A percentile compares a stretch with the other conserved stretches of the same genome.
These are phyloP conservation scores for Cardinalis cardinalis DNA, from an alignment of 2,113 vertebrate species.

Conservation along the genomic window DNA sequence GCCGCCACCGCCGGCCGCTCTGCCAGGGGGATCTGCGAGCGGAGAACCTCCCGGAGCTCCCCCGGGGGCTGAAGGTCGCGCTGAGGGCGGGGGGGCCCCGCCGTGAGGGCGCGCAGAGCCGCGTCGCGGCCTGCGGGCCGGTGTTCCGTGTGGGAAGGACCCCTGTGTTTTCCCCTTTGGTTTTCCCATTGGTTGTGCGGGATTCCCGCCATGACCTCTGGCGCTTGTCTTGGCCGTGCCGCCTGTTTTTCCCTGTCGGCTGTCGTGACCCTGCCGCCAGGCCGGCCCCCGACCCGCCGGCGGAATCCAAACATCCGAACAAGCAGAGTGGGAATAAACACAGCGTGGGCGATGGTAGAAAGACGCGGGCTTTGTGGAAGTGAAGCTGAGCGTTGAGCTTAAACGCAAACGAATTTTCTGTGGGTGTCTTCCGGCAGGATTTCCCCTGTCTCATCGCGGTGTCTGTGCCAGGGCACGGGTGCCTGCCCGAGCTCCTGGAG, in stretches of 20 bases:
- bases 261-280: neutral
- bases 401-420: accelerated
- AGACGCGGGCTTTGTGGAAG: neutral
- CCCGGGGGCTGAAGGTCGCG: neutral
- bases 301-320: too few species aligned
- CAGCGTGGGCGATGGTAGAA: accelerated
- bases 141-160: neutral
- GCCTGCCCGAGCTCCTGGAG: neutral
- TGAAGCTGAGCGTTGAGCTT: neutral
- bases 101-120: neutral
- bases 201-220: neutral
- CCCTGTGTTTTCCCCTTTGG: neutral
- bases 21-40: neutral
- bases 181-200: neutral
- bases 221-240: neutral
- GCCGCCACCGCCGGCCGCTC: neutral
- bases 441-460: neutral
- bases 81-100: neutral
- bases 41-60: neutral
- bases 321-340: neutral
- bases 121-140: neutral
- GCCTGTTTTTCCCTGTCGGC: neutral
- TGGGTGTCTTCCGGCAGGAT: neutral
- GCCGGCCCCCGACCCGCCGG: neutral
- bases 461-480: neutral